phyloP scores from a whole-genome alignment of 2,888 invertebrate genomes.

The Cephus spinipes region DNA sequence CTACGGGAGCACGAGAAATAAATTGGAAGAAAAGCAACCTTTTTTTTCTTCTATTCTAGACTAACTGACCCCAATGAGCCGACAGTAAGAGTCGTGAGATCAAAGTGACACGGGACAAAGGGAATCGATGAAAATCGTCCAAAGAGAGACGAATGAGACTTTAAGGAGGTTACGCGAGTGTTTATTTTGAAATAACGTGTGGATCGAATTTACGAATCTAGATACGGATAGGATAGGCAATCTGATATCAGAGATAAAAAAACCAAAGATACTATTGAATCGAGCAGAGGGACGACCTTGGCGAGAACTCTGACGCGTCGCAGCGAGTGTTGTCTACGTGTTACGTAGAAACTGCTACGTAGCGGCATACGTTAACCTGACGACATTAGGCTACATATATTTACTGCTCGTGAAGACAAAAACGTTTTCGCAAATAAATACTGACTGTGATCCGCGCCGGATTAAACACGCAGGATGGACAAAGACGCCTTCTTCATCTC shows the following conservation, averaged over 20 bases:
- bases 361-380: neutral
- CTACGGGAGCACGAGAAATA: neutral
- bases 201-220: neutral
- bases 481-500: neutral
- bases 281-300: neutral
- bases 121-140: neutral
- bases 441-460: neutral
- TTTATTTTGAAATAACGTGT: neutral
- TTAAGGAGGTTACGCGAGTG: neutral
- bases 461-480: neutral
- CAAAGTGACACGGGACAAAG: neutral
- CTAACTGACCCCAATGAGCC: neutral
- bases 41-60: neutral
- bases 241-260: neutral
- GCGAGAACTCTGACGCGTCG: neutral
- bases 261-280: neutral
- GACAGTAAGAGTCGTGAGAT: neutral
- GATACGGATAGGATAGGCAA: neutral
- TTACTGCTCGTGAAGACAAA: neutral
- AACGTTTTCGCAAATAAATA: neutral
- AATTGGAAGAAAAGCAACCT: slow-evolving; percentile 6
- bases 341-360: neutral
- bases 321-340: neutral
- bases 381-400: neutral
- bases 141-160: neutral